Percentiles rank a stretch among this genome's conserved stretches.
phyloP scores from a whole-genome alignment of 2,113 vertebrate genomes.

The Nesoenas mayeri region DNA sequence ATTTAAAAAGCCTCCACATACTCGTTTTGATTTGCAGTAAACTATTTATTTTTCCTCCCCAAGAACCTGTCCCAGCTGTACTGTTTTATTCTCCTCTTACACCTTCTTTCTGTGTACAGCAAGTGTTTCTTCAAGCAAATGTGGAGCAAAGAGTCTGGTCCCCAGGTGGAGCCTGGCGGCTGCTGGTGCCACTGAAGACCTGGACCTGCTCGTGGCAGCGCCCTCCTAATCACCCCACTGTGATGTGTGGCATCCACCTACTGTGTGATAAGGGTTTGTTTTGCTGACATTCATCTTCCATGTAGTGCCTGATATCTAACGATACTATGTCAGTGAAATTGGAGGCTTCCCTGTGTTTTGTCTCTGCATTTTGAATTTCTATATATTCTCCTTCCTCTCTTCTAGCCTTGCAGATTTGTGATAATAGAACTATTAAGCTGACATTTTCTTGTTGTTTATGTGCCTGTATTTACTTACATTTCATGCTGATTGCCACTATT shows the following conservation, averaged over 20 bases:
- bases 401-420: neutral
- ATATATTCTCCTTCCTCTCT: neutral
- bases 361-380: neutral
- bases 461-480: neutral
- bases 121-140: neutral
- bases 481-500: neutral
- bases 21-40: neutral
- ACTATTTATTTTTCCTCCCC: rapidly evolving
- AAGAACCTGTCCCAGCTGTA: neutral
- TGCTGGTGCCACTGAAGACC: neutral
- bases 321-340: neutral
- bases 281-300: neutral
- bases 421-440: neutral
- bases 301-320: neutral
- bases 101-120: neutral
- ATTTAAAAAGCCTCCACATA: neutral
- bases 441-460: neutral
- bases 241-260: neutral
- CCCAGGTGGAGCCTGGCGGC: too few relatives aligned
- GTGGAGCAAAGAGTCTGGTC: neutral
- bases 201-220: rapidly evolving
- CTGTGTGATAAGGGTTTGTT: rapidly evolving
- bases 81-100: neutral
- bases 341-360: neutral
- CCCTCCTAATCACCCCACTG: too few relatives aligned